Base-by-base conservation (phyloP, 2,888 invertebrate genomes). In the Fissipunctia ypsillon region DNA sequence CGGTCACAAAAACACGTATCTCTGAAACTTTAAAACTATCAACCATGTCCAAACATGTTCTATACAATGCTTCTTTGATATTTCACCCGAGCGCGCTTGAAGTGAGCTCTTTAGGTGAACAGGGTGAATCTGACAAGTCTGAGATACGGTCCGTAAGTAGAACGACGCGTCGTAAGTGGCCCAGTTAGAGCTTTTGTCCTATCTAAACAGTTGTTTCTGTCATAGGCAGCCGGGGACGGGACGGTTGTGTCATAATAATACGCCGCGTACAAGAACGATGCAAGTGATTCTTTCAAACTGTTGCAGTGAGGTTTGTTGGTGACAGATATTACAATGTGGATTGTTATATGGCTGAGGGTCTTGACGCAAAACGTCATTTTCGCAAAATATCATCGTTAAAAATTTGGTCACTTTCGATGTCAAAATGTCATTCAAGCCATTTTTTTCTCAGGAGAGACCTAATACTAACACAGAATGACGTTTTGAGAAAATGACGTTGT, bases 151-250 rank as follows among this genome's bases (percentile, higher is more conserved):
- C 69, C 80, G 76, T 81, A 88, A 90, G 88, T 91, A 87, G 90
- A 84, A 81, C 90, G 85, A 83, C 80, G 82, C 86, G 88, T 83
- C 87, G 87, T 91, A 91, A 91, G 90, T 90, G 92, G 90, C 93
- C 93, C 89, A 93, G 92, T 93, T 93, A 90, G 85, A 90, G 90
- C 92, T 90, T 91, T 93, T 93, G 93, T 94, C 91, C 90, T 91
- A 92, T 92, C 90, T 92, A 92, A 93, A 92, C 93, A 92, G 91
- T 92, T 91, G 90, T 90, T 90, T 84, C 89, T 90, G 91, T 88
- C 90, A 81, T 81, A 85, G 78, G 77, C 78, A 84, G 82, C 77
- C 75, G 75, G 64, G 74, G 67, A 81, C 81, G 64, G 74, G 67
- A 81, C 81, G 64, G 76, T 79, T 86, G 83, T 85, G 78, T 84